Conservation (phyloP, 2,113 vertebrate species). For the Gobius niger region DNA sequence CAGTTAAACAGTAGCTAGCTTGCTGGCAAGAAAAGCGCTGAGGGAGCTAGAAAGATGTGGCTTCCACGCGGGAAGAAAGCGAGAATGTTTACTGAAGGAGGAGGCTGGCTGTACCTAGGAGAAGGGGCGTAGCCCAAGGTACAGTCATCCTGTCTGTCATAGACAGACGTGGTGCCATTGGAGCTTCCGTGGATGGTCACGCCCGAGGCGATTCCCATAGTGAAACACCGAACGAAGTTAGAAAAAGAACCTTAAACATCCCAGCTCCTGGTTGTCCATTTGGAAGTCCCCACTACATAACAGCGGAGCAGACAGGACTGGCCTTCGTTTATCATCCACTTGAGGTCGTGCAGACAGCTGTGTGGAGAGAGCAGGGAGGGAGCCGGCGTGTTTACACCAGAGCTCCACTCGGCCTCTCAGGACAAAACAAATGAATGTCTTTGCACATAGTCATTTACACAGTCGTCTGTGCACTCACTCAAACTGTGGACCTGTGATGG, state of each 20-base stretch:
- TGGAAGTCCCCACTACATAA: conserved; percentile 17
- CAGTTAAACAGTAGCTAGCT: too few relatives aligned
- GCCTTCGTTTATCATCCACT: conserved; percentile 69
- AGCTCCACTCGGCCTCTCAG: conserved; percentile 46
- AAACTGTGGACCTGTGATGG: not conserved
- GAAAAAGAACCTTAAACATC: conserved; percentile 14
- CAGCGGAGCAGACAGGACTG: conserved; percentile 42
- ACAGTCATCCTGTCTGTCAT: too few relatives aligned
- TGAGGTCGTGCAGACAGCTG: conserved; percentile 61
- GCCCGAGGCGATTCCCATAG: too few relatives aligned
- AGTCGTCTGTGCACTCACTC: conserved; percentile 26
- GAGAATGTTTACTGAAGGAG: too few relatives aligned
- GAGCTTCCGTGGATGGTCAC: too few relatives aligned
- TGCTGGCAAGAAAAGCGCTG: too few relatives aligned
- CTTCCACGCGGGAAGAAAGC: too few relatives aligned
- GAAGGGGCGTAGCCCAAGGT: too few relatives aligned
- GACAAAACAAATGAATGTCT: conserved; percentile 50
- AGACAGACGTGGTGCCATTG: too few relatives aligned
- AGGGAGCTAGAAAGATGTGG: too few relatives aligned
- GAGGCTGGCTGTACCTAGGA: too few relatives aligned
- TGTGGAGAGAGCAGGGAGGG: conserved; percentile 46
- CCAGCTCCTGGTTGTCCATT: conserved; percentile 5
- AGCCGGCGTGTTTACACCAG: conserved; percentile 58
- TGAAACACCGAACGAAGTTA: too few relatives aligned
- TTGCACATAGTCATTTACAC: conserved; percentile 32